Evolutionary conservation across 2,888 invertebrate species (phyloP).

Genomic region (Halictus quadricinctus): DNA sequence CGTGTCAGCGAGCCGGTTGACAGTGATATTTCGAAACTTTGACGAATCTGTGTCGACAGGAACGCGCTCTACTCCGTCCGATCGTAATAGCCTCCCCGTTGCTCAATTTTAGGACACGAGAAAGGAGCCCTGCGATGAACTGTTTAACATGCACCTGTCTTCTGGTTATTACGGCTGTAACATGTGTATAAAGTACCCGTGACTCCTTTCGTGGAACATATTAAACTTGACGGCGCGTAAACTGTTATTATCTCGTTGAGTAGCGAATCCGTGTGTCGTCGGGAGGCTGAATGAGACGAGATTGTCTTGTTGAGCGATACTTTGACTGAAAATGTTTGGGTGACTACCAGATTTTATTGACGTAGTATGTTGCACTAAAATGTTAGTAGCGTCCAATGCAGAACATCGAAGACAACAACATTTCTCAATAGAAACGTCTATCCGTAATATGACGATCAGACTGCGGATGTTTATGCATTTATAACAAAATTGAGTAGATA

Average conservation of each 20-base stretch:
- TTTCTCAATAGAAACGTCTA: too few species aligned
- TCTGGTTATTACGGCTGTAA: background rate
- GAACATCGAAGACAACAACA: too few species aligned
- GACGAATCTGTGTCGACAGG: conserved; percentile 6
- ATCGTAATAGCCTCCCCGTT: background rate
- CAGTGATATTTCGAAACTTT: conserved; percentile 9
- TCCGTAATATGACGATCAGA: too few species aligned
- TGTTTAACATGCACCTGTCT: background rate
- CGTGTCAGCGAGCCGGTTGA: background rate
- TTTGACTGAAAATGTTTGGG: background rate
- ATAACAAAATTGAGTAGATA: too few species aligned
- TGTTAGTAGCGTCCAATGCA: too few species aligned
- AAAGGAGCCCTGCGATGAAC: conserved; percentile 4
- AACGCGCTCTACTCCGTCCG: background rate
- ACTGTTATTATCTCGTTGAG: conserved; percentile 7
- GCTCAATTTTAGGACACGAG: background rate
- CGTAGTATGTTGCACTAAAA: background rate
- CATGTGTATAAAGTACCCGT: background rate
- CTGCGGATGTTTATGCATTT: too few species aligned
- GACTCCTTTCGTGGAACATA: background rate
- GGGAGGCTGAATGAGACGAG: background rate
- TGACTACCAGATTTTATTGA: background rate
- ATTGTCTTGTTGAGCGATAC: conserved; percentile 1
- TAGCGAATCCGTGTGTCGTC: background rate
- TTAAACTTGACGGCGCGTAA: conserved; percentile 2